A percentile compares a stretch with the other conserved stretches of the same genome.
Evolutionary conservation across 2,888 invertebrate genomes (phyloP).

Genomic region (Heliothis peltigera): DNA sequence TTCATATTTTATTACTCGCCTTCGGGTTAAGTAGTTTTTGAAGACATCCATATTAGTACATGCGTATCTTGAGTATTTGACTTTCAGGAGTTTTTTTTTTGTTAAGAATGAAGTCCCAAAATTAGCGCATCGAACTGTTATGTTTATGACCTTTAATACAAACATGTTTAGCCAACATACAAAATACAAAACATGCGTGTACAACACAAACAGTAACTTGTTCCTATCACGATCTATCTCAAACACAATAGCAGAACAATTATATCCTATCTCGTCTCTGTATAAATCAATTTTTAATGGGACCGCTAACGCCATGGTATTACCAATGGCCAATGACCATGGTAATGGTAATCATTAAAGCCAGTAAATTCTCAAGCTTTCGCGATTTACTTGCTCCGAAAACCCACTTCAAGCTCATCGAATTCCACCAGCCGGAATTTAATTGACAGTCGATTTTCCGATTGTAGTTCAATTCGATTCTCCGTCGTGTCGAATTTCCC

Average conservation of each 20-base stretch:
- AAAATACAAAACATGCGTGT: constrained; percentile 42
- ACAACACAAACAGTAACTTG: constrained; percentile 46
- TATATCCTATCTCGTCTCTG: constrained; percentile 48
- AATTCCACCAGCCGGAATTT: constrained; percentile 47
- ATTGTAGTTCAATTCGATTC: constrained; percentile 52
- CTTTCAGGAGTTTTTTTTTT: too few relatives aligned
- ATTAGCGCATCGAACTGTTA: not conserved
- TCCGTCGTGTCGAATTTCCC: constrained; percentile 59
- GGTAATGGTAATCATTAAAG: constrained; percentile 46
- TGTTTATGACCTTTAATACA: not conserved
- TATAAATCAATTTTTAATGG: constrained; percentile 43
- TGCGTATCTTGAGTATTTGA: too few relatives aligned
- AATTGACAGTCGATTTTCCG: constrained; percentile 58
- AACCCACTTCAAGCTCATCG: constrained; percentile 54
- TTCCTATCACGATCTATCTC: constrained; percentile 56
- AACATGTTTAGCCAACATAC: constrained; percentile 11
- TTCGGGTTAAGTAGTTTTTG: too few relatives aligned
- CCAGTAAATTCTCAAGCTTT: constrained; percentile 56
- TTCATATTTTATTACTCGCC: too few relatives aligned
- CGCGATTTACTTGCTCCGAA: constrained; percentile 50
- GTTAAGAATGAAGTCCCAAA: not conserved
- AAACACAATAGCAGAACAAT: constrained; percentile 58
- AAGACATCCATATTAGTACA: too few relatives aligned
- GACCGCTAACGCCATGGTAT: constrained; percentile 46
- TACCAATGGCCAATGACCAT: constrained; percentile 40